These are phyloP conservation scores for Hydrozoanthus tunicans DNA, from an alignment of 64 coral and sea anemone species.

Conservation along the genomic window DNA sequence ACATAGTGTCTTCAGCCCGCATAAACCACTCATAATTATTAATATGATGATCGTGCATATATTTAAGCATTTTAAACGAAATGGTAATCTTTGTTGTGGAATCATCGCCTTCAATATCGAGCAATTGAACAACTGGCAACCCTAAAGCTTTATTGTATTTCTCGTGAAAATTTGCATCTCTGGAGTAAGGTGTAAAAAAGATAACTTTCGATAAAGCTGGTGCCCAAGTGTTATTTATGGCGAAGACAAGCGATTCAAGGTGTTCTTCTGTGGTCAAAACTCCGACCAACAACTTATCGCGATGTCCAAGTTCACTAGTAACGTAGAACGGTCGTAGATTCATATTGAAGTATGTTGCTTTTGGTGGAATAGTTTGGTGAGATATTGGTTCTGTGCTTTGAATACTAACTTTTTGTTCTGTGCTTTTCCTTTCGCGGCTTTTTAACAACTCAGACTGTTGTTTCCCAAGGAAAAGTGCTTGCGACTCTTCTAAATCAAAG, in stretches of 20 bases:
- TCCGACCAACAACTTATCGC: constrained; percentile 90
- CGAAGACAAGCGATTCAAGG: constrained; percentile 80
- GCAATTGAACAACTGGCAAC: constrained; percentile 82
- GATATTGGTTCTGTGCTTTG: constrained; percentile 38
- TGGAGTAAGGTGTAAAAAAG: constrained; percentile 91
- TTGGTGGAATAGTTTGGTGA: constrained; percentile 80
- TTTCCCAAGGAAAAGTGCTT: constrained; percentile 76
- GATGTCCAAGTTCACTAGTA: constrained; percentile 91
- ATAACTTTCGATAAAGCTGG: constrained; percentile 81
- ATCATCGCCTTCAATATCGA: constrained; percentile 78
- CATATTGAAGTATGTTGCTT: constrained; percentile 81
- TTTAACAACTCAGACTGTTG: constrained; percentile 59
- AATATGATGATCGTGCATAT: constrained; percentile 90
- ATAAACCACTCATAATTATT: constrained; percentile 98
- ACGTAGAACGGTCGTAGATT: constrained; percentile 92
- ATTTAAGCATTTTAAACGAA: constrained; percentile 98
- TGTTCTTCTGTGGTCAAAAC: constrained; percentile 85
- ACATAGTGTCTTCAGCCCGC: constrained; percentile 79
- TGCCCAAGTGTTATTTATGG: constrained; percentile 97
- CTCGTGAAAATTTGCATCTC: constrained; percentile 90
- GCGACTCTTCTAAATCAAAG: constrained; percentile 90
- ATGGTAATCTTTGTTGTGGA: constrained; percentile 75
- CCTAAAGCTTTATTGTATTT: constrained; percentile 93
- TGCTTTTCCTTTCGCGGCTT: constrained; percentile 47
- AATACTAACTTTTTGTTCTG: constrained; percentile 22